Evolutionary conservation across 2,113 vertebrate species (phyloP), one percentile per base, ranked within the genome.

Genomic region (Sorex araneus): DNA sequence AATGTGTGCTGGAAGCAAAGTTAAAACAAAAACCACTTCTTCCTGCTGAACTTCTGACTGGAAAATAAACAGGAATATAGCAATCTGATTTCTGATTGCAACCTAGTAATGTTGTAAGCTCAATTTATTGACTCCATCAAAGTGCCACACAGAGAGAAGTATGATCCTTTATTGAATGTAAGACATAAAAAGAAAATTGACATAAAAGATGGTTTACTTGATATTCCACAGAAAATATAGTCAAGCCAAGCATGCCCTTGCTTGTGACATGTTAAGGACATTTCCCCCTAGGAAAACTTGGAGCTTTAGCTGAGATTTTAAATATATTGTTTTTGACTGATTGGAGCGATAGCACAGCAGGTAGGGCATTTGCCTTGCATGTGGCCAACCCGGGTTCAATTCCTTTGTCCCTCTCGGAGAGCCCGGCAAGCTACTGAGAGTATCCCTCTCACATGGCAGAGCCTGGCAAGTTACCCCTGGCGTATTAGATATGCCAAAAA

Each of bases 171-270:
- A 50, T 30, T 88, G 71, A 74, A 77, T 4, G 67, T 28, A 84
- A 8, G 32, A 57, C 64, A 84, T 90, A 80, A 80, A 93, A 79
- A 86, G 66, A 70, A 88, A 34, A 23, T 93, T 70, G 34, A 84
- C 81, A 87, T 84, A 92, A 90, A 89, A 93, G 70, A 91, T 89
- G 23, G 54, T 74, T 92, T 94, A 36, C 28, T 82, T 94, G 71
- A 90, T 45, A 90, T 60, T 36, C 36, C 21, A 60, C 11, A 81
- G 83, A 93, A 92, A 91, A 87, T 67, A 76, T 10, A 79, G 60
- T 57, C 25, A 92, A 74, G 6, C 77, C 54, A 93, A 95, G 91
- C 18, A 63, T 79, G 28, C 13, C 18, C 40, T 91, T 60, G 30
- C 30, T 74, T 60, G 4, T 43, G 71, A 30, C 28, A 92, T 89